Percentiles rank a stretch among this genome's conserved stretches.
Evolutionary conservation across 2,113 vertebrate species (phyloP).

Genomic region (Oryzias woworae): DNA sequence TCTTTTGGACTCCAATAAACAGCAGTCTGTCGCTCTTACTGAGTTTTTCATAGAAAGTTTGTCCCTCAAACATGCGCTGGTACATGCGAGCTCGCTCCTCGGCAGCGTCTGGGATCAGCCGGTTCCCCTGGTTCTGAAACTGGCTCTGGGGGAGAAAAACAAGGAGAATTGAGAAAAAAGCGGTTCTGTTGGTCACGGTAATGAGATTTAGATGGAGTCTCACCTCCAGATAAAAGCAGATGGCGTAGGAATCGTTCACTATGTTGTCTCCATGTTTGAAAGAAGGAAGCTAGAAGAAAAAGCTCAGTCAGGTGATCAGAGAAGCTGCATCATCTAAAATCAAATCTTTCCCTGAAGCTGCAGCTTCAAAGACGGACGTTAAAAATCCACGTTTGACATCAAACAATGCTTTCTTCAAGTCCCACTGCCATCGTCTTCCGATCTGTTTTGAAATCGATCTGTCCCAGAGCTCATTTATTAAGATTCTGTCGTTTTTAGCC

Average conservation of each 20-base stretch:
- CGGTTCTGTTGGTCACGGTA: not conserved
- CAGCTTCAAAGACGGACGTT: too few species aligned
- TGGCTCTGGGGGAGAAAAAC: constrained; percentile 47
- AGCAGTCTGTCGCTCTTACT: constrained; percentile 48
- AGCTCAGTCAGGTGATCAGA: not conserved
- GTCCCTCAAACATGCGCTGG: constrained; percentile 74
- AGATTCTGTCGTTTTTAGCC: too few species aligned
- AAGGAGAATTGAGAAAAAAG: not conserved
- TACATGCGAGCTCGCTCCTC: constrained; percentile 70
- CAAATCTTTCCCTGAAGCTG: too few species aligned
- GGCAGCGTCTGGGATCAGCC: constrained; percentile 65
- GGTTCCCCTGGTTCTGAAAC: constrained; percentile 74
- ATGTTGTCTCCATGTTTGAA: constrained; percentile 71
- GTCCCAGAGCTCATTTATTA: too few species aligned
- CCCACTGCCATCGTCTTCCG: too few species aligned
- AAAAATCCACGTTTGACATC: too few species aligned
- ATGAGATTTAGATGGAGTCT: not conserved
- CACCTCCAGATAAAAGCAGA: constrained; percentile 80
- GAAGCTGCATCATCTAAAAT: too few species aligned
- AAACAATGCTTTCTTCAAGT: too few species aligned
- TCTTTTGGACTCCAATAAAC: not conserved
- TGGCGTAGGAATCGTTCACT: constrained; percentile 76
- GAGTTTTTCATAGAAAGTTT: constrained; percentile 69
- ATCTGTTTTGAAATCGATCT: too few species aligned
- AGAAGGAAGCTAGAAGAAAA: constrained; percentile 64